Base-by-base conservation (phyloP, 2,888 invertebrate genomes). In the Mesorhabditis spiculigera region DNA sequence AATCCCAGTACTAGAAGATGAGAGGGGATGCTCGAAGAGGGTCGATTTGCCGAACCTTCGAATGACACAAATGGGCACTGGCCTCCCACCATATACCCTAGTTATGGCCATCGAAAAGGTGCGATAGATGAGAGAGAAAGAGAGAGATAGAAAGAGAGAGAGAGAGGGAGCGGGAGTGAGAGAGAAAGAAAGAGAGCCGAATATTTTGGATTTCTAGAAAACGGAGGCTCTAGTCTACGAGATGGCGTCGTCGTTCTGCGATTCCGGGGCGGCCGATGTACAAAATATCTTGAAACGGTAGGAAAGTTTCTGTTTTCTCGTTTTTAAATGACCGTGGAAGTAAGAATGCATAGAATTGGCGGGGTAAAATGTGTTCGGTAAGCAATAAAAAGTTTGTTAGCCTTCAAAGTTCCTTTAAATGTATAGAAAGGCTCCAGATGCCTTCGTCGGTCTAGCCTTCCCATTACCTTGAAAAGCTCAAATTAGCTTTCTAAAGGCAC, bases 181-280 rank as follows among this genome's bases (percentile, higher is more conserved):
- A 28, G 3, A 28, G 28, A n/a, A 6, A 50, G 50, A 50, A 50
- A 50, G n/a, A 50, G 58, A 13, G n/a, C 1, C 58, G 58, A n/a
- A 50, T 1, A 1, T 50, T 50, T n/a, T 50, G n/a, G n/a, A 28
- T 61, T 76, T 81, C 63, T 66, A 82, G 81, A 79, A 82, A 69
- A 84, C 84, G 5, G 82, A 85, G 68, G 73, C 81, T 5, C 68
- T 85, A 62, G 75, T 79, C 13, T 85, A 83, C 65, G 82, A 84
- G 62, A 78, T 78, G 77, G 77, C 75, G 75, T 73, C 72, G n/a
- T 70, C 68, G 0, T 77, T 69, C 65, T 79, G 73, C 69, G 75
- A 75, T 28, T 41, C 65, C 28, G 63, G 50, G 43, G 45, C 45
- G 44, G 68, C 71, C 16, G 71, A 68, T 6, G 69, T 70, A 5